phyloP scores from a whole-genome alignment of 1,140 invertebrate species.

The Stratiolaelaps scimitus region DNA sequence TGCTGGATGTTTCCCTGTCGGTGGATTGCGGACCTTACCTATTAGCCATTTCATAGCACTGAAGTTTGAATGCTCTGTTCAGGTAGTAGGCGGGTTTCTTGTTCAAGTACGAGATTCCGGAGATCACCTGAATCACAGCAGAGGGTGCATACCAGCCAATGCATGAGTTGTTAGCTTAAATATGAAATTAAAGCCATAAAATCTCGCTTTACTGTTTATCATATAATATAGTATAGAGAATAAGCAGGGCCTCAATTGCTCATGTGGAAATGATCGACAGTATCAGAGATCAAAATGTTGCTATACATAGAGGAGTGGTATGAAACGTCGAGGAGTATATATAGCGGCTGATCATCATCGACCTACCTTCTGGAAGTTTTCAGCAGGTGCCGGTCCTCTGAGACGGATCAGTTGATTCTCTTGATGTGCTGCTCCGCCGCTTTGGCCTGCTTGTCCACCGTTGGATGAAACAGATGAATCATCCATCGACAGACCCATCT shows the following conservation, averaged over 20 bases:
- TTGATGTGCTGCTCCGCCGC: slow-evolving; percentile 12
- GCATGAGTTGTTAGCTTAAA: slow-evolving; percentile 50
- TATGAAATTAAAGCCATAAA: slow-evolving; percentile 37
- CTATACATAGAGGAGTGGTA: too few relatives aligned
- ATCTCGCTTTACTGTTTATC: slow-evolving; percentile 36
- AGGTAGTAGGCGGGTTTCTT: slow-evolving; percentile 84
- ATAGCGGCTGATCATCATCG: neutral
- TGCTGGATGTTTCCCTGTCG: too few relatives aligned
- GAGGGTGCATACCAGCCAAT: too few relatives aligned
- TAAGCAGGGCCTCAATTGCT: too few relatives aligned
- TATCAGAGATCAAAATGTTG: too few relatives aligned
- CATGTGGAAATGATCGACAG: too few relatives aligned
- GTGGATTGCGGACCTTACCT: neutral
- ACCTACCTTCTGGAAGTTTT: slow-evolving; percentile 26
- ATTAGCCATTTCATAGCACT: slow-evolving; percentile 73
- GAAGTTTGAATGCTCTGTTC: slow-evolving; percentile 81
- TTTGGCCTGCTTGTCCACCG: neutral
- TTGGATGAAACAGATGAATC: neutral
- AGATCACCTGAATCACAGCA: neutral
- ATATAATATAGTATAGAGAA: slow-evolving; percentile 23
- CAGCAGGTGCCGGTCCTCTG: slow-evolving; percentile 6
- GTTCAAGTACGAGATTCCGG: slow-evolving; percentile 74
- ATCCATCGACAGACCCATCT: slow-evolving; percentile 26
- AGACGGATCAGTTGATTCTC: slow-evolving; percentile 9
- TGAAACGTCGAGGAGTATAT: too few relatives aligned